A percentile compares a stretch with the other conserved stretches of the same genome.
These are phyloP conservation scores for Enchytraeus crypticus DNA, from an alignment of 2,888 invertebrate species.

Conservation along the genomic window DNA sequence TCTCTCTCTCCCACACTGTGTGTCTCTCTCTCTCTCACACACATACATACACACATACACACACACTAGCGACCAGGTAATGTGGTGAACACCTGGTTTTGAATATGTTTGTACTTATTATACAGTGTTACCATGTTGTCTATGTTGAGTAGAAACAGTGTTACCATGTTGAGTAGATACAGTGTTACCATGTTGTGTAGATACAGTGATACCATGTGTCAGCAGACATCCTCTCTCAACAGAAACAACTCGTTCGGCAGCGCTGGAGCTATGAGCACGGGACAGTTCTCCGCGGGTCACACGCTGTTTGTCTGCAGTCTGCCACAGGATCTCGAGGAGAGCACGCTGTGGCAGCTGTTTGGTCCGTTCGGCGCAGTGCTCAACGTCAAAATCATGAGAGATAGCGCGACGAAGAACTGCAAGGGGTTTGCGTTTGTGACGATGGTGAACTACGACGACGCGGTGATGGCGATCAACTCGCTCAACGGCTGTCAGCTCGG, in stretches of 20 bases:
- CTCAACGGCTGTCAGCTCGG: constrained; percentile 91
- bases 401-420: constrained; percentile 90
- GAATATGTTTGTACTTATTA: too few relatives aligned
- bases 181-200: too few relatives aligned
- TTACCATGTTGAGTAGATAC: too few relatives aligned
- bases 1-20: too few relatives aligned
- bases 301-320: constrained; percentile 87
- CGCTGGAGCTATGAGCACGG: constrained; percentile 11
- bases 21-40: too few relatives aligned
- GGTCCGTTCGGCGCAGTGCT: constrained; percentile 95
- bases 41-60: too few relatives aligned
- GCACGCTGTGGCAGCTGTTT: constrained; percentile 84
- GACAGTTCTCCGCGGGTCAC: constrained; percentile 62
- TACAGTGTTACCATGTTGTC: too few relatives aligned
- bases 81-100: too few relatives aligned
- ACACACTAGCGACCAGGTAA: too few relatives aligned
- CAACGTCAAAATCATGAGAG: constrained; percentile 90
- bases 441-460: constrained; percentile 96
- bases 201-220: too few relatives aligned
- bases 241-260: background rate
- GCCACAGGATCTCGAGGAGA: constrained; percentile 82
- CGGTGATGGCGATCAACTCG: constrained; percentile 88
- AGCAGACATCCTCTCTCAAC: too few relatives aligned
- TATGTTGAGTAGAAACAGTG: too few relatives aligned
- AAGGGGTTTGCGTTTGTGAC: constrained; percentile 97